A percentile compares a stretch with the other conserved stretches of the same genome.
Evolutionary conservation across 1,140 invertebrate genomes (phyloP).

Genomic region (Amphibalanus amphitrite): DNA sequence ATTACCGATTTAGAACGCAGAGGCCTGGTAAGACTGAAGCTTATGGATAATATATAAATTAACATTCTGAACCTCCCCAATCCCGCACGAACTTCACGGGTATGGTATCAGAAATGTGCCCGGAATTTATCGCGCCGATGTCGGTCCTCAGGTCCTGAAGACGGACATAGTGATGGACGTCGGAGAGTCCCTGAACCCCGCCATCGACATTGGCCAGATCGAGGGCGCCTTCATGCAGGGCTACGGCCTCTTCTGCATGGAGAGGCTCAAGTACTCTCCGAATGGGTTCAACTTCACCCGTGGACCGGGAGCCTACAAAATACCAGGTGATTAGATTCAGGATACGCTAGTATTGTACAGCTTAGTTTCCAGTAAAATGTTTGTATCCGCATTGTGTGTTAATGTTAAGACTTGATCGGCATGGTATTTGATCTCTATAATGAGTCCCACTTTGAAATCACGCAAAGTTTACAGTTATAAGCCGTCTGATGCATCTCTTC

Average conservation of each 20-base stretch:
- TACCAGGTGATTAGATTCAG: conserved; percentile 53
- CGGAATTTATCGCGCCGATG: too few relatives aligned
- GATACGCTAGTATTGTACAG: background rate
- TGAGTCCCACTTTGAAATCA: too few relatives aligned
- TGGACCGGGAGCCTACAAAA: conserved; percentile 85
- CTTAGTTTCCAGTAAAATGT: background rate
- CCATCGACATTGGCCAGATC: conserved; percentile 89
- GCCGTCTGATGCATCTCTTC: too few relatives aligned
- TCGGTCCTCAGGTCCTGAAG: conserved; percentile 56
- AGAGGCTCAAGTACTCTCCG: conserved; percentile 71
- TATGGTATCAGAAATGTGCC: too few relatives aligned
- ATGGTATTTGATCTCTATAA: too few relatives aligned
- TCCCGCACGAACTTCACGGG: too few relatives aligned
- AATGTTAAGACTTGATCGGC: background rate
- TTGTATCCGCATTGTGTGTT: conserved; percentile 1
- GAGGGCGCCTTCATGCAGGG: conserved; percentile 89
- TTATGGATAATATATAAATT: too few relatives aligned
- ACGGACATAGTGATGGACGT: conserved; percentile 94
- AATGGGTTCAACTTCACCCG: conserved; percentile 58
- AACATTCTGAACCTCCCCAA: too few relatives aligned
- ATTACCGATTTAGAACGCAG: too few relatives aligned
- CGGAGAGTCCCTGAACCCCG: conserved; percentile 78
- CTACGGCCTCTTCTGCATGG: conserved; percentile 76
- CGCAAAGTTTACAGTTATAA: too few relatives aligned
- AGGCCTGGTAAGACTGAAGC: too few relatives aligned